Evolutionary conservation across 1,140 invertebrate species (phyloP).

Genomic region (Hypsibius dujardini): DNA sequence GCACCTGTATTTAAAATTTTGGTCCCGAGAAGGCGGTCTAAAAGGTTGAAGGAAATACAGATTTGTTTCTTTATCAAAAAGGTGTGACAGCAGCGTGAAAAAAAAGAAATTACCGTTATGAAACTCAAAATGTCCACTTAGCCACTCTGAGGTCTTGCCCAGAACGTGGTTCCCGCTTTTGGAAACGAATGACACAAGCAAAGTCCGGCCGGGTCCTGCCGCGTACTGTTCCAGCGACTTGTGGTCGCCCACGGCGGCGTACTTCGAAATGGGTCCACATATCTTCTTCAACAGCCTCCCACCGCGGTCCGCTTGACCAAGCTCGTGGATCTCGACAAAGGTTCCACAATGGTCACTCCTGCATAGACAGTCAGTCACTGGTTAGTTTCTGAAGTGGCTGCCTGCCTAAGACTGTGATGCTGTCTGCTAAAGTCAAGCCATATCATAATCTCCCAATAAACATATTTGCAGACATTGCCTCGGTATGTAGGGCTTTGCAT

Average conservation of each 20-base stretch:
- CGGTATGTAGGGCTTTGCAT: no score
- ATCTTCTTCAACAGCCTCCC: not conserved
- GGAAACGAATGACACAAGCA: not conserved
- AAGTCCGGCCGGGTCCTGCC: not conserved
- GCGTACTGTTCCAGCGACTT: not conserved
- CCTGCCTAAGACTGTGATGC: not conserved
- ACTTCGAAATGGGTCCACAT: not conserved
- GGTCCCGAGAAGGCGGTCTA: not conserved
- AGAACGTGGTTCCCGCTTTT: not conserved
- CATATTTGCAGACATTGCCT: no score
- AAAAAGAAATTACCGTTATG: not conserved
- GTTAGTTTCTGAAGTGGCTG: not conserved
- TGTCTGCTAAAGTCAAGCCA: not conserved
- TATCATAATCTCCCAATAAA: no score
- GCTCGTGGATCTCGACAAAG: not conserved
- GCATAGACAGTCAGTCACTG: not conserved
- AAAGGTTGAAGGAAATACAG: not conserved
- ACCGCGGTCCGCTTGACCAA: not conserved
- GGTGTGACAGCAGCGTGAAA: not conserved
- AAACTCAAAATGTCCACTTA: not conserved
- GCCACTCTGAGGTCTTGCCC: slow-evolving; percentile 11
- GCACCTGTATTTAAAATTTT: slow-evolving; percentile 5
- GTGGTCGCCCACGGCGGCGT: not conserved
- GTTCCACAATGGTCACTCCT: slow-evolving; percentile 10
- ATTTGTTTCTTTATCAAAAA: not conserved